Conservation (phyloP, 2,888 invertebrate species). For the Calameuta filiformis region DNA sequence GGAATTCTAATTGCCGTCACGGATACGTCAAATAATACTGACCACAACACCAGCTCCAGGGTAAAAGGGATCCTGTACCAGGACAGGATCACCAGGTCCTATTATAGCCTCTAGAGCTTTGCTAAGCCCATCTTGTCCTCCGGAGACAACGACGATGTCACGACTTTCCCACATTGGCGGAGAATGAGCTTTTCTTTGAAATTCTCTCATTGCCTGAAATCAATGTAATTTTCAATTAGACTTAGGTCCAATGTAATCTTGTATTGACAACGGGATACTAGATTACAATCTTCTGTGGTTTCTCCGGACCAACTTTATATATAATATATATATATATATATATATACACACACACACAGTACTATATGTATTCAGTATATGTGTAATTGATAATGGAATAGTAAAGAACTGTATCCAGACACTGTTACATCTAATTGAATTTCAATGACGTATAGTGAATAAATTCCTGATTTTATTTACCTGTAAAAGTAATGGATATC, state of each 20-base stretch:
- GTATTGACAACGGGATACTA: neutral
- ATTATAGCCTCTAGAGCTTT: constrained; percentile 79
- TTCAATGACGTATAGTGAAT: neutral
- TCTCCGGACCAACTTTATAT: no score
- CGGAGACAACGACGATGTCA: constrained; percentile 77
- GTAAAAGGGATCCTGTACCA: constrained; percentile 79
- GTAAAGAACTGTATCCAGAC: neutral
- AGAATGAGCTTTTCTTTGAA: constrained; percentile 74
- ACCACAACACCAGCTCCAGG: constrained; percentile 77
- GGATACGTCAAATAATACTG: constrained; percentile 53
- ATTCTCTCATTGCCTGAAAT: constrained; percentile 70
- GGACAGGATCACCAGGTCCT: constrained; percentile 76
- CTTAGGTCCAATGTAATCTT: neutral
- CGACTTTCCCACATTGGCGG: constrained; percentile 74
- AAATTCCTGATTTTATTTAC: constrained; percentile 28
- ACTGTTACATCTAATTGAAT: neutral
- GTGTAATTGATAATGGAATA: neutral
- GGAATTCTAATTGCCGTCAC: no score
- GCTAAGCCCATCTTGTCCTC: constrained; percentile 83
- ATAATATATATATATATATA: no score
- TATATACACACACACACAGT: no score
- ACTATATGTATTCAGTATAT: neutral
- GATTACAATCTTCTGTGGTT: neutral
- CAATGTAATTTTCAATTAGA: neutral
- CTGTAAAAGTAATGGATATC: constrained; percentile 67